Base-by-base conservation (phyloP, 2,888 invertebrate species). In the Limnephilus auricula region DNA sequence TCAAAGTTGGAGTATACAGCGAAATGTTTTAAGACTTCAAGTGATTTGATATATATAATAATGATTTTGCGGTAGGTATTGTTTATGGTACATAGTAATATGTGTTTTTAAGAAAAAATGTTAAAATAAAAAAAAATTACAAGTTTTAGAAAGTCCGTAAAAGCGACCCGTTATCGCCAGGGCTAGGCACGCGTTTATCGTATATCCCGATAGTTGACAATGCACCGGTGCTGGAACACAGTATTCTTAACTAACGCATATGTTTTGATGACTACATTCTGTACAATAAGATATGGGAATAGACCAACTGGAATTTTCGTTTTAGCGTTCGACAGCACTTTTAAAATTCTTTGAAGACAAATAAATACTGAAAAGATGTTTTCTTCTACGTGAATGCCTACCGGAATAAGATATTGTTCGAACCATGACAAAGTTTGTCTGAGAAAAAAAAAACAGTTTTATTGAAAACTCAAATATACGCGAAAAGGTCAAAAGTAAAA, bases 401-500 rank as follows among this genome's bases (percentile, higher is more conserved):
- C 9, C 65, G 25, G 4, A n/a, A 65, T 65, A 65, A 65, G 25
- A 65, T 65, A 65, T 65, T n/a, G 65, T 65, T 65, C 1, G 65
- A 18, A 25, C 65, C 25, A 65, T 25, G 65, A 25, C 65, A 65
- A 18, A n/a, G 6, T 65, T 65, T 25, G 5, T 18, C 18, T 65
- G 6, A 65, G 65, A 25, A 65, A 65, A n/a, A 25, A 65, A 65
- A n/a, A 25, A 65, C 0, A 4, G 50, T 65, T 65, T n/a, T n/a
- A n/a, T 65, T 65, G 25, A 65, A 65, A 65, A 65, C 9, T 65
- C 25, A n/a, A 65, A 65, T 65, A n/a, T 25, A 65, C 65, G n/a
- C 25, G 65, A 65, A 90, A 85, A 65, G 34, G 34, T 86, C 37
- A 32, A 50, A 50, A 83, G 84, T 31, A 50, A n/a, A 82, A 85